Base-by-base conservation (phyloP, 2,113 vertebrate species). In the Dinomys branickii region DNA sequence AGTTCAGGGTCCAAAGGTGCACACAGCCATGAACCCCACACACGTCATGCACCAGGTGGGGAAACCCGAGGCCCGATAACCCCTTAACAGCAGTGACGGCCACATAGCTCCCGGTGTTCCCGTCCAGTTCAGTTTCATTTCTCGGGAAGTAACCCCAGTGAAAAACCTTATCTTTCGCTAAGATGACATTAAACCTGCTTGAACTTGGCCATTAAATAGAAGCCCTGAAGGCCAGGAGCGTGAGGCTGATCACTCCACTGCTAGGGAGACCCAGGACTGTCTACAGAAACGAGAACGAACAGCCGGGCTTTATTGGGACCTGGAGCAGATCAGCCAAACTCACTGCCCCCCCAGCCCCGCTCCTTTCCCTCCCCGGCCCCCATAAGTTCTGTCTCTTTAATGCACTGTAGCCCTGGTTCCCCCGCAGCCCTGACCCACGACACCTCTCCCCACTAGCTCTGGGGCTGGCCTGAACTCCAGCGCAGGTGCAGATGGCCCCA, bases 151-250 rank as follows among this genome's bases (percentile, higher is more conserved):
- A 6, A 58, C 33, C 44, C 58, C 81, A 87, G 5, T 44, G 22
- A 82, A 77, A 96, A 83, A 90, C 35, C 2, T 35, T 94, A 92
- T 35, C 69, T 65, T 92, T 94, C 75, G 14, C 38, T 63, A 81
- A 85, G 87, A 69, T 75, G 30, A 95, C 81, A 85, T 78, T 71
- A 90, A 95, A 81, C 35, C 50, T 50, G 44, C 77, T 69, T 87
- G 28, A 91, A 91, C 85, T 78, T 0, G 2, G 22, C 26, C 41
- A 20, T 85, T 78, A 24, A 14, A 1, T 44, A n/a, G 26, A 47
- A 90, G 16, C 59, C 52, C 85, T 63, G 69, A 71, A 69, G 52
- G 71, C 69, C 59, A 47, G 61, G 88, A 77, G 91, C 69, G 56
- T 80, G 81, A 88, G 67, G 73, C 24, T 30, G 33, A 54, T 30